Evolutionary conservation across 2,797 vertebrate genomes (phyloP).

Genomic region (Amblyopsis hoosieri): DNA sequence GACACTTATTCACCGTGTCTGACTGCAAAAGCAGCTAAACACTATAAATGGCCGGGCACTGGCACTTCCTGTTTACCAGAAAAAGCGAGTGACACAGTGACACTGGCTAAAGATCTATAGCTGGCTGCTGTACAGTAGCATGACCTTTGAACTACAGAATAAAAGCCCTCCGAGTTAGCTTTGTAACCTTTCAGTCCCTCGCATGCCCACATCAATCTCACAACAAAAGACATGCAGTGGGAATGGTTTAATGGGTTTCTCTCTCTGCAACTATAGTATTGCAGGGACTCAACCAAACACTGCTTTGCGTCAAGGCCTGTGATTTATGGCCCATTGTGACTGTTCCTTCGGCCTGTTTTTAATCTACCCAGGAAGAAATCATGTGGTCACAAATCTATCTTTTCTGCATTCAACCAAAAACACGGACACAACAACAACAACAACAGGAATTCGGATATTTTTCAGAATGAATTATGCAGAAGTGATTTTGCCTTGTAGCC

Average conservation of each 20-base stretch:
- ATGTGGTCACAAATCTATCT: background rate
- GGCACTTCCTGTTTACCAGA: slow-evolving; percentile 64
- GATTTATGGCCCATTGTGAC: slow-evolving; percentile 36
- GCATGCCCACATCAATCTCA: slow-evolving; percentile 61
- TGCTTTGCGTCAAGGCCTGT: slow-evolving; percentile 21
- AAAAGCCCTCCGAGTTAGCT: slow-evolving; percentile 56
- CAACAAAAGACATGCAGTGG: slow-evolving; percentile 70
- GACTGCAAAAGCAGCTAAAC: background rate
- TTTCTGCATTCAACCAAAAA: background rate
- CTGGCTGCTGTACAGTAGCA: slow-evolving; percentile 46
- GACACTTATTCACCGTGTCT: slow-evolving; percentile 21
- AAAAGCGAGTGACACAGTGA: slow-evolving; percentile 37
- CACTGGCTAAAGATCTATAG: slow-evolving; percentile 26
- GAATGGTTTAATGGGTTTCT: slow-evolving; percentile 47
- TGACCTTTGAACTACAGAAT: slow-evolving; percentile 65
- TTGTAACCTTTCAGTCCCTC: slow-evolving; percentile 9
- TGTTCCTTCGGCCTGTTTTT: slow-evolving; percentile 23
- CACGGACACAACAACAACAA: too few species aligned
- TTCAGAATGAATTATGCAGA: too few species aligned
- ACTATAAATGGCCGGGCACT: slow-evolving; percentile 42
- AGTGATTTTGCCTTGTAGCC: too few species aligned
- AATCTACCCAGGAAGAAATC: slow-evolving; percentile 32
- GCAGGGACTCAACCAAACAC: slow-evolving; percentile 31
- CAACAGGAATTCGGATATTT: too few species aligned
- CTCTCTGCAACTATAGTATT: slow-evolving; percentile 29